Evolutionary conservation across 2,797 vertebrate species (phyloP), one percentile per base, ranked within the genome.

Genomic region (Anguilla pacifica): DNA sequence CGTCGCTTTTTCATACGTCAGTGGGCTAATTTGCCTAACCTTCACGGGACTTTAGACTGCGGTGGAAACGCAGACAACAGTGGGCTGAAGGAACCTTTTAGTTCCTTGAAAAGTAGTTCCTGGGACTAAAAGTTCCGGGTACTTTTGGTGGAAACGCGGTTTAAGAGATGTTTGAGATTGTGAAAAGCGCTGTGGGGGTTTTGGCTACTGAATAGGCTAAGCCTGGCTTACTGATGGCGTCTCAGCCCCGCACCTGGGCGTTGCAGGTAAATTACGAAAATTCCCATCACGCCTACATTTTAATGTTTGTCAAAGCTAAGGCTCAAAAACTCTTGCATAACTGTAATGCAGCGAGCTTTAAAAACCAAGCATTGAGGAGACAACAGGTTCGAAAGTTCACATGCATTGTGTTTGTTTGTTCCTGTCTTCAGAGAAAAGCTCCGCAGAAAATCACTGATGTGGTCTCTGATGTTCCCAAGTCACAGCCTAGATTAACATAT

Each of bases 391-490:
- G 43, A 86, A 31, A 86, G 85, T 11, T 86, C 88, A 89, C 86
- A 88, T 87, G 46, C 61, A 93, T 93, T 94, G 92, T 89, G 90
- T 88, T 88, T 89, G 90, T 94, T 92, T 93, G 22, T 67, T 9
- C 6, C 94, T 94, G 91, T 93, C 87, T 89, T 88, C 61, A 70
- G 67, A 5, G 17, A 64, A 7, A 28, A 64, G 25, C 64, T n/a
- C 6, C 6, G 10, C 25, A 67, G 22, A 9, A n/a, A 17, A 17
- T 17, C 59, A 17, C 9, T 25, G n/a, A 28, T 67, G 64, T 67
- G 64, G 64, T 67, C 22, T 25, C 53, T 53, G 0, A 61, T 17
- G n/a, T 6, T n/a, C 4, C 5, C 7, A 6, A 9, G 22, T 67
- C 64, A 67, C 25, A n/a, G 6, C 64, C 64, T 28, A 6, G 22